Conservation (phyloP, 2,113 vertebrate genomes). For the Callipepla californica region DNA sequence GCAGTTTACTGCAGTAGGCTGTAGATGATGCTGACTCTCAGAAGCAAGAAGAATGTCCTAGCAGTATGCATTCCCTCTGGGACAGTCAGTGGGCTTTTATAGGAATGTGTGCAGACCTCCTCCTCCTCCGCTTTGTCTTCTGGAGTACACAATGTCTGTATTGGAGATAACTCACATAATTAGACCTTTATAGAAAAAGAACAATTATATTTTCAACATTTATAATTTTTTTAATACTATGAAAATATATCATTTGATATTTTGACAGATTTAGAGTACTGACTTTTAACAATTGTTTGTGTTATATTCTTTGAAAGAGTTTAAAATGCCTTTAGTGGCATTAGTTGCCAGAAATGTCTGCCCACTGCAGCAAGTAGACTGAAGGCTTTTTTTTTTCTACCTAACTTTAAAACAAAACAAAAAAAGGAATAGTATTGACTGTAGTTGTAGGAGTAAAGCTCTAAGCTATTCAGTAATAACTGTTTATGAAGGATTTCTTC, state of each 20-base stretch:
- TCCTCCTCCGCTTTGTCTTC: not conserved
- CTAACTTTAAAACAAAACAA: not conserved
- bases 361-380: not conserved
- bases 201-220: not conserved
- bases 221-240: not conserved
- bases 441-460: not conserved
- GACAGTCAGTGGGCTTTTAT: constrained; percentile 14
- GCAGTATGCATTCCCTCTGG: constrained; percentile 9
- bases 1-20: not conserved
- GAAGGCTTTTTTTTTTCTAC: not conserved
- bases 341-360: not conserved
- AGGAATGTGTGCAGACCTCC: constrained; percentile 27
- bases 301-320: not conserved
- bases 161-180: not conserved
- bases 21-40: not conserved
- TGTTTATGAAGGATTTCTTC: not conserved
- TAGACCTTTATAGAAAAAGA: not conserved
- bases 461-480: not conserved
- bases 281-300: not conserved
- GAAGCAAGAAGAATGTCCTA: constrained; percentile 39
- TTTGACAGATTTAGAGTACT: not conserved
- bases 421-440: not conserved
- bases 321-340: not conserved
- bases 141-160: not conserved
- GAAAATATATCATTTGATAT: accelerated